Conservation (phyloP, 2,113 vertebrate genomes). For the Syngnathus floridae region DNA sequence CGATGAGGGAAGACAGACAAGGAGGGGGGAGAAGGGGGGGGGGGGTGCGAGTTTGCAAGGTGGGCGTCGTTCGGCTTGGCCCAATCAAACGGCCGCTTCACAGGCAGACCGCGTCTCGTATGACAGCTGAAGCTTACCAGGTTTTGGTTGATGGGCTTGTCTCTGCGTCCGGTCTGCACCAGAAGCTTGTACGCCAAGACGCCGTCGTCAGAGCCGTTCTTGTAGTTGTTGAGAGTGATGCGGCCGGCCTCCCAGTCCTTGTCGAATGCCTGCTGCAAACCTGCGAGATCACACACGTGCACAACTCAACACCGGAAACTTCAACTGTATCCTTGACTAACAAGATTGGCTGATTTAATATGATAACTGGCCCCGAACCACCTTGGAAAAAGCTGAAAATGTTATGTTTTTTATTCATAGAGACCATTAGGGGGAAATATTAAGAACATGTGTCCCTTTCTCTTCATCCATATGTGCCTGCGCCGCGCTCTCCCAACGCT, state of each 20-base stretch:
- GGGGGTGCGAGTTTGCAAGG: constrained; percentile 29
- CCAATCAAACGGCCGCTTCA: constrained; percentile 10
- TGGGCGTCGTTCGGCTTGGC: constrained; percentile 38
- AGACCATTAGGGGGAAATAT: constrained; percentile 53
- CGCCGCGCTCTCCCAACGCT: constrained; percentile 44
- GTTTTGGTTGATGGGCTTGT: constrained; percentile 85
- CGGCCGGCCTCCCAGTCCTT: constrained; percentile 87
- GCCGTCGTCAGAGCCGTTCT: constrained; percentile 89
- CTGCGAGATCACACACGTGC: constrained; percentile 59
- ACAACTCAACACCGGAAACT: constrained; percentile 26
- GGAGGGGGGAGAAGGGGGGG: constrained; percentile 5
- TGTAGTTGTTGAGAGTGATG: constrained; percentile 85
- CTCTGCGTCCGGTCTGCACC: constrained; percentile 88
- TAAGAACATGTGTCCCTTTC: constrained; percentile 54
- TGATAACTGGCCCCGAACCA: constrained; percentile 41
- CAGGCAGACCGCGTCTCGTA: not conserved
- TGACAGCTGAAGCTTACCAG: constrained; percentile 44
- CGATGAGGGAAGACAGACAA: constrained; percentile 31
- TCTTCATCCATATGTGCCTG: constrained; percentile 55
- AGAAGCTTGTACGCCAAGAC: constrained; percentile 94
- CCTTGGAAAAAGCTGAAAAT: constrained; percentile 53
- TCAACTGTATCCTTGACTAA: constrained; percentile 42
- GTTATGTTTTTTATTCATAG: constrained; percentile 54
- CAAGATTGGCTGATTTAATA: constrained; percentile 55
- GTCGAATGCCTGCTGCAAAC: constrained; percentile 93